phyloP scores from a whole-genome alignment of 1,140 invertebrate species.

The Uloborus diversus region DNA sequence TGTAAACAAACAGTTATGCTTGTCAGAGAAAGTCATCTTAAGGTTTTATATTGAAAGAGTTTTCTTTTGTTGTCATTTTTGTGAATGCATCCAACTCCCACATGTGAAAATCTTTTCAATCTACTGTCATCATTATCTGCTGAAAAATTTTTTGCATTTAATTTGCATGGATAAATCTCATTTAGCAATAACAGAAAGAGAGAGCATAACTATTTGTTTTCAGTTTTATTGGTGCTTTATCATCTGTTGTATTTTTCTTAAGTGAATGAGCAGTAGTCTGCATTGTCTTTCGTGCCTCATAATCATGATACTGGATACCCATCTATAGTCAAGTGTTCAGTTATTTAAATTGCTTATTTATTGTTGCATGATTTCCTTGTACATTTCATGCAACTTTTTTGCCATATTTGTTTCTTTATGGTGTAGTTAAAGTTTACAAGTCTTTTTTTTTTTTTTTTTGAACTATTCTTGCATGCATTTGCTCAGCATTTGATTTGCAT shows the following conservation, averaged over 20 bases:
- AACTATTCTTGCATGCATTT: background rate
- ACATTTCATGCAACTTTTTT: background rate
- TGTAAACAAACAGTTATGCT: background rate
- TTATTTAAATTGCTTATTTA: constrained; percentile 40
- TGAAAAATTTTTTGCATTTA: no score
- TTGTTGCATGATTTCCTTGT: background rate
- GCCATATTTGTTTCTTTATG: background rate
- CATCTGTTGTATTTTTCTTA: background rate
- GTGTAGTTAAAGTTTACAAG: background rate
- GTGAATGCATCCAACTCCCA: background rate
- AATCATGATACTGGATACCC: background rate
- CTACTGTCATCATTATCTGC: constrained; percentile 4
- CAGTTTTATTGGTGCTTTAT: constrained; percentile 19
- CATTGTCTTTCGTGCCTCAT: constrained; percentile 17
- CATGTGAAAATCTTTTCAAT: background rate
- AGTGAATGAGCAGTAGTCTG: background rate
- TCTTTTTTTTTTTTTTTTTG: constrained; percentile 4
- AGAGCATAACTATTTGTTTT: background rate
- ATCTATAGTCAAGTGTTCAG: constrained; percentile 21
- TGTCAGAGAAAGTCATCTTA: background rate
- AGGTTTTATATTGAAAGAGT: background rate
- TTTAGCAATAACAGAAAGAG: background rate
- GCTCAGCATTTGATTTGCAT: background rate
- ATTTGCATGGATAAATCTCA: no score
- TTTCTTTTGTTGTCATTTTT: background rate